These are phyloP conservation scores for Microctonus hyperodae DNA, from an alignment of 2,888 invertebrate genomes.

Conservation along the genomic window DNA sequence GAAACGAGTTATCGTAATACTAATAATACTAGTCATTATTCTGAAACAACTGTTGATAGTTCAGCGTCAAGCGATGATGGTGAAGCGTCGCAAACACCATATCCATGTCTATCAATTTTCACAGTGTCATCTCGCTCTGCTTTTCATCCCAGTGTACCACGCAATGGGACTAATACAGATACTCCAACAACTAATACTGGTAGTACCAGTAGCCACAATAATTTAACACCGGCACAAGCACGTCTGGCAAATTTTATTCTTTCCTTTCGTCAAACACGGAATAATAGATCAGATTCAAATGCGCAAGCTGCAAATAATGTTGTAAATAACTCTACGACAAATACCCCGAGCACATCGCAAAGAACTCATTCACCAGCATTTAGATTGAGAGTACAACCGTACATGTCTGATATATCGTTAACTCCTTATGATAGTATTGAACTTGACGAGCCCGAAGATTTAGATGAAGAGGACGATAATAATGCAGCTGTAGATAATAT, in stretches of 20 bases:
- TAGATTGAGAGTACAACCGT: neutral
- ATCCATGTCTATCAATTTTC: conserved; percentile 45
- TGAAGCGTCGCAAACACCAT: conserved; percentile 27
- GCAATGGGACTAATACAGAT: conserved; percentile 1
- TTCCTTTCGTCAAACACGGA: neutral
- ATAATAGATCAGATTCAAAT: no score
- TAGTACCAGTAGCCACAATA: conserved; percentile 2
- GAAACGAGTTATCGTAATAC: neutral
- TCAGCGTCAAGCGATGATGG: conserved; percentile 52
- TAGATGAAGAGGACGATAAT: neutral
- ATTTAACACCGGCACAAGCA: neutral
- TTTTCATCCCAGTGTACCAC: conserved; percentile 52
- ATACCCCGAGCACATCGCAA: neutral
- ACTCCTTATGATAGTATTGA: neutral
- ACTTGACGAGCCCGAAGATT: conserved; percentile 15
- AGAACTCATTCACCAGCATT: neutral
- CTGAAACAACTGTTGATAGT: conserved; percentile 36
- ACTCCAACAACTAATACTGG: neutral
- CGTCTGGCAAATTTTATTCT: neutral
- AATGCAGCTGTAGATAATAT: neutral
- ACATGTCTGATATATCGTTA: neutral
- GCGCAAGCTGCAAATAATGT: neutral
- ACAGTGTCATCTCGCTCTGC: conserved; percentile 56
- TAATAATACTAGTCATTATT: neutral
- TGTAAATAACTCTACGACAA: neutral